Conservation (phyloP, 1,140 invertebrate species). For the Drosophila tristis region DNA sequence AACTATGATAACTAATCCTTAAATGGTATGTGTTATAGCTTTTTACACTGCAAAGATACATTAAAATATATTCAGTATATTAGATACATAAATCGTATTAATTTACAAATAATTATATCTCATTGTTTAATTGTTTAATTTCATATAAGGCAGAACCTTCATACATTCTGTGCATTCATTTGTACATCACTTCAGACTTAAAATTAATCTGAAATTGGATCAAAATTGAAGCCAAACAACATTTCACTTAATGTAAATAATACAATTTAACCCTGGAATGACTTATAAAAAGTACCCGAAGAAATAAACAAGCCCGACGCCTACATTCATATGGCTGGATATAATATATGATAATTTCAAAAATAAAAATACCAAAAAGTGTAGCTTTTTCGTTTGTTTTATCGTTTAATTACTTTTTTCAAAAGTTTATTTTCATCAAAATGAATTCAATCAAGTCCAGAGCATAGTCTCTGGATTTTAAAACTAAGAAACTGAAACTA, state of each 20-base stretch:
- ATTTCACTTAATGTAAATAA: no score
- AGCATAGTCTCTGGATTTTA: conserved; percentile 39
- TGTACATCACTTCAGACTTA: no score
- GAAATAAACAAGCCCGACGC: no score
- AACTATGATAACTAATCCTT: conserved; percentile 79
- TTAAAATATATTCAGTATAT: conserved; percentile 12
- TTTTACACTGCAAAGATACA: conserved; percentile 73
- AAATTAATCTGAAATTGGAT: no score
- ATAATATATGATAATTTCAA: conserved; percentile 29
- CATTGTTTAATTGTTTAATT: not conserved
- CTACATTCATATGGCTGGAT: conserved; percentile 5
- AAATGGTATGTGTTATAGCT: conserved; percentile 74
- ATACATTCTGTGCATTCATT: no score
- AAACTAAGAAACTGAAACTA: conserved; percentile 24
- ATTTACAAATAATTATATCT: not conserved
- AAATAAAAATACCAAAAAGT: conserved; percentile 58
- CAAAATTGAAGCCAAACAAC: no score
- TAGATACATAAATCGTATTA: not conserved
- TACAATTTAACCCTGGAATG: no score
- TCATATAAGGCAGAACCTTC: no score
- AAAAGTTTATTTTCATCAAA: conserved; percentile 38
- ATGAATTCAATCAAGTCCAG: conserved; percentile 15
- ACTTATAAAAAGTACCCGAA: no score
- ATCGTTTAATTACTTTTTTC: conserved; percentile 35
- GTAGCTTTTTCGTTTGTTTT: conserved; percentile 32